Conservation (phyloP, 2,888 invertebrate genomes). For the Diachrysia chrysitis region DNA sequence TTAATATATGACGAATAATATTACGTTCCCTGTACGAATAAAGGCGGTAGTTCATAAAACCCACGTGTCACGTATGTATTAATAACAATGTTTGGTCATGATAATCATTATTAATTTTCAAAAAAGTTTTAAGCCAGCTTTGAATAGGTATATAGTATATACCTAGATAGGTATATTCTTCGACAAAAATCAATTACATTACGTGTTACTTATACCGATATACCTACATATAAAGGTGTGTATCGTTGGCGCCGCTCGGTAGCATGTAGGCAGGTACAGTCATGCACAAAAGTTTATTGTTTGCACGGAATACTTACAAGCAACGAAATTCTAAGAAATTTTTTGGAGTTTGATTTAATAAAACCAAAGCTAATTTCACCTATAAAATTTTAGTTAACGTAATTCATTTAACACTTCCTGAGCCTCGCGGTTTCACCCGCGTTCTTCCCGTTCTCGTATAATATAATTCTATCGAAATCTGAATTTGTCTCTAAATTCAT, state of each 20-base stretch:
- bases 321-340: neutral
- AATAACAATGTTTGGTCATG: neutral
- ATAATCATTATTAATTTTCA: neutral
- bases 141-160: neutral
- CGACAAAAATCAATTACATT: neutral
- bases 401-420: no score
- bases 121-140: neutral
- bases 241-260: conserved; percentile 40
- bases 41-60: neutral
- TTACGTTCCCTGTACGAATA: neutral
- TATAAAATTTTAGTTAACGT: no score
- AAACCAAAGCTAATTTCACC: no score
- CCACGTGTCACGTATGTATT: neutral
- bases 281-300: conserved; percentile 21
- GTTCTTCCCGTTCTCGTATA: no score
- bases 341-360: neutral
- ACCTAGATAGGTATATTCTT: neutral
- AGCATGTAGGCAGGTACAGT: conserved; percentile 40
- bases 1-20: no score
- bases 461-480: no score
- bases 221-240: conserved; percentile 9
- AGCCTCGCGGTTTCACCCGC: no score
- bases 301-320: neutral
- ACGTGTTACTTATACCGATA: neutral
- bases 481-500: no score